These are phyloP conservation scores for Orchesella cincta DNA, from an alignment of 1,140 invertebrate genomes.

Conservation along the genomic window DNA sequence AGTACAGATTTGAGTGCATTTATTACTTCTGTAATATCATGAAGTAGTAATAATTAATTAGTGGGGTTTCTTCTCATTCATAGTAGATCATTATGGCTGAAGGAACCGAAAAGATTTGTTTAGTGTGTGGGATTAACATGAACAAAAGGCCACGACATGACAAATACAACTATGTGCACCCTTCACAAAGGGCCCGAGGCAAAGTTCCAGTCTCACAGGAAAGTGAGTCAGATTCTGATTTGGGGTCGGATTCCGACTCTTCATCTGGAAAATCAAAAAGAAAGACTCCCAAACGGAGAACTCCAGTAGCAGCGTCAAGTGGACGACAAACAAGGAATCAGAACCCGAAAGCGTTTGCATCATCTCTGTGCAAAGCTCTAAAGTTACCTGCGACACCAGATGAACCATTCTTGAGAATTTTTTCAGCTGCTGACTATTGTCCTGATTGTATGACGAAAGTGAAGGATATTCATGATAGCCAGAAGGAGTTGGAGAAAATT, in stretches of 20 bases:
- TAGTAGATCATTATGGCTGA: too few relatives aligned
- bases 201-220: background rate
- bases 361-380: background rate
- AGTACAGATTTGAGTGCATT: too few relatives aligned
- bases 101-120: background rate
- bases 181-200: background rate
- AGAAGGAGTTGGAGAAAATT: slow-evolving; percentile 14
- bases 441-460: background rate
- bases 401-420: background rate
- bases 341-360: background rate
- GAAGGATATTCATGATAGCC: background rate
- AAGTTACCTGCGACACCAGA: background rate
- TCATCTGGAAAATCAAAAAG: background rate
- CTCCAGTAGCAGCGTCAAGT: background rate
- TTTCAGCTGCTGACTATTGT: background rate
- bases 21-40: too few relatives aligned
- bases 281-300: background rate
- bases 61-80: too few relatives aligned
- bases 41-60: too few relatives aligned
- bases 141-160: background rate
- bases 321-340: background rate
- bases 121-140: slow-evolving; percentile 2
- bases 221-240: background rate
- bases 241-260: background rate
- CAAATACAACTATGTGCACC: background rate